Conservation (phyloP, 2,888 invertebrate species). For the Thelaira solivaga region DNA sequence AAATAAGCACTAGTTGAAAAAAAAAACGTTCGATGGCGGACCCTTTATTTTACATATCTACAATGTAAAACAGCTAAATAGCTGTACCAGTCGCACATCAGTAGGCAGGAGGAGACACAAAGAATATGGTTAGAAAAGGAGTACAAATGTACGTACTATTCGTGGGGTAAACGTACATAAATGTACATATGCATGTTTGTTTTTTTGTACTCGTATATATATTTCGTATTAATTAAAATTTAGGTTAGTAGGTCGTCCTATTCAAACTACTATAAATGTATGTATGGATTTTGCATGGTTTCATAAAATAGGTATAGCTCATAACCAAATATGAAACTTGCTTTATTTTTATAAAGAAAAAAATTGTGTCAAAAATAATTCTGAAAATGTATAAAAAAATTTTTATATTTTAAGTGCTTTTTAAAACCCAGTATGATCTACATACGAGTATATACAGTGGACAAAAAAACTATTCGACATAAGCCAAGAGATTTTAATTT, state of each 20-base stretch:
- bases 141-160: too few species aligned
- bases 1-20: too few species aligned
- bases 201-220: too few species aligned
- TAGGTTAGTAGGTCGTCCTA: constrained; percentile 47
- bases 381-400: not conserved
- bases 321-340: constrained; percentile 4
- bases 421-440: not conserved
- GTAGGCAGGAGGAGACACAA: not conserved
- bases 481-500: too few species aligned
- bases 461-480: too few species aligned
- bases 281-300: not conserved
- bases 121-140: constrained; percentile 23
- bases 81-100: not conserved
- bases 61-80: too few species aligned
- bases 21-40: too few species aligned
- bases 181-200: not conserved
- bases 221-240: too few species aligned
- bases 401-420: not conserved
- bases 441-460: too few species aligned
- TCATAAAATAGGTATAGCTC: not conserved
- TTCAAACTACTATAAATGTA: not conserved
- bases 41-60: too few species aligned
- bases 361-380: constrained; percentile 31
- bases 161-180: too few species aligned
- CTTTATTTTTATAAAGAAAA: constrained; percentile 1